Base-by-base conservation (phyloP, 2,888 invertebrate species). In the Drepanosiphum platanoidis region DNA sequence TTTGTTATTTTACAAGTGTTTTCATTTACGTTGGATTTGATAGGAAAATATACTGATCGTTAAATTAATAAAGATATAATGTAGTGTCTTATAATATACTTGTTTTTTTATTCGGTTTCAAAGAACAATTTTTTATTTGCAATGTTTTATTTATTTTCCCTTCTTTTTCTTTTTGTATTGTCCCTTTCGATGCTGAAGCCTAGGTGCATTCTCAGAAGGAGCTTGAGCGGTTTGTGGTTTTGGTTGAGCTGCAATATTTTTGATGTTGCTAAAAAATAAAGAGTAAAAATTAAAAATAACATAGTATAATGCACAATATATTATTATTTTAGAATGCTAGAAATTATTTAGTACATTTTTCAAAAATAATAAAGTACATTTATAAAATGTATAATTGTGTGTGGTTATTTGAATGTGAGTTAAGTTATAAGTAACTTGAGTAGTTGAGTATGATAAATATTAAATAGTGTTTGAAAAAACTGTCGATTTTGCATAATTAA, bases 131-230 rank as follows among this genome's bases (percentile, higher is more conserved):
- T 72, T 82, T 72, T 71, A 61, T 58, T 58, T 13, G 64, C 9
- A 22, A 27, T 46, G 9, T 27, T 83, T 27, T 18, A 27, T 66
- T 77, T 77, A 84, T 84, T 84, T 84, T 78, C 92, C 92, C 88
- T 92, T 92, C 89, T 94, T 94, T 90, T 94, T 94, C 89, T 94
- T 94, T 89, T 94, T 94, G 89, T 93, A 93, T 86, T 93, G 93
- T 82, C 93, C 81, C 88, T 94, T 94, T 64, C 92, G 90, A 88
- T 94, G 93, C 88, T 94, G 93, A 90, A 94, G 94, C n/a, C 94
- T 92, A 86, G 93, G 93, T 52, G 92, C 92, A 8, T 84, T 84
- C 1, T 84, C 84, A 0, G 74, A 75, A 58, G 84, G 77, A 32
- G 52, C 27, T 83, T 83, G 83, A 52, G 74, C 13, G 8, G 64